Evolutionary conservation across 2,113 vertebrate species (phyloP).

Genomic region (Pionites leucogaster): DNA sequence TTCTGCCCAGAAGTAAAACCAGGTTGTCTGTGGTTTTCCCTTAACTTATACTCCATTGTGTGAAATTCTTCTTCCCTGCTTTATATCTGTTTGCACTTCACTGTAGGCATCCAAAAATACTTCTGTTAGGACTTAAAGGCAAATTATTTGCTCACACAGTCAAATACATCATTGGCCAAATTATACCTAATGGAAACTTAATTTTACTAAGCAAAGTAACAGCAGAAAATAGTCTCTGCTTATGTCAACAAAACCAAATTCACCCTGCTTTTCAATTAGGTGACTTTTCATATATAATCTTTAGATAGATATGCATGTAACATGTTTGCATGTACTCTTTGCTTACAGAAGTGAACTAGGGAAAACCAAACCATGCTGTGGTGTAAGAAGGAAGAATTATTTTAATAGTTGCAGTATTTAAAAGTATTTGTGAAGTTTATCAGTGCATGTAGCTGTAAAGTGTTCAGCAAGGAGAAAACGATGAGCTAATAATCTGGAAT

Average conservation of each 20-base stretch:
- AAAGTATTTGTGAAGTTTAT: not conserved
- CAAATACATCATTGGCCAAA: not conserved
- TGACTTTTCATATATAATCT: not conserved
- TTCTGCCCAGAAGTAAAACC: not conserved
- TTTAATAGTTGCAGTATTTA: not conserved
- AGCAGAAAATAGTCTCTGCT: not conserved
- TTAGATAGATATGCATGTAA: not conserved
- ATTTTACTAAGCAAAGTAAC: not conserved
- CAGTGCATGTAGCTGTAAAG: not conserved
- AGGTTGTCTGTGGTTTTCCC: not conserved
- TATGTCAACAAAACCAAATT: not conserved
- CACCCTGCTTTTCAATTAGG: not conserved
- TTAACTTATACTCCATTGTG: not conserved
- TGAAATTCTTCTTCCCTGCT: not conserved
- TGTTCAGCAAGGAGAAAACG: not conserved
- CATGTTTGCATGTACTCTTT: not conserved
- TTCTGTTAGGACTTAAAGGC: not conserved
- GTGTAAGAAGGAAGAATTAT: not conserved
- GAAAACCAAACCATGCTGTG: not conserved
- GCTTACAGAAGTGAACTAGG: not conserved
- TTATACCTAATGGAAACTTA: not conserved
- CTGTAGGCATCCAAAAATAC: not conserved
- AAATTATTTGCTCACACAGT: not conserved
- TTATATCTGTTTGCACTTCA: not conserved
- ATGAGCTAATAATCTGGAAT: not conserved